These are phyloP conservation scores for Tanaodytes sp. DNA, from an alignment of 2,888 invertebrate genomes.

Conservation along the genomic window DNA sequence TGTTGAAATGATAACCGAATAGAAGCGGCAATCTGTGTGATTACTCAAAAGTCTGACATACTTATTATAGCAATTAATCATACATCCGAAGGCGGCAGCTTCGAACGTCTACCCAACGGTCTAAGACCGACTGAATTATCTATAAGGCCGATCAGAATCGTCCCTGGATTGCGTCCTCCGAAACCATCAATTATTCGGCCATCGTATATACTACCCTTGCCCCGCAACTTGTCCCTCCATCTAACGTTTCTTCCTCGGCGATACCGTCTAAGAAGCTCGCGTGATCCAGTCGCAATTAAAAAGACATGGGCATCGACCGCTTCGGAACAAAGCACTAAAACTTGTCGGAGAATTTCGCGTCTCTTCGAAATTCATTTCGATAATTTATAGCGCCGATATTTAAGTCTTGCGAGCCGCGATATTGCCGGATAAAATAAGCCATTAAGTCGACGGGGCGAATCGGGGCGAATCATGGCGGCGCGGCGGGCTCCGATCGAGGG, in stretches of 20 bases:
- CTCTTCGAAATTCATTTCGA: slow-evolving; percentile 47
- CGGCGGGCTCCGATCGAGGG: slow-evolving; percentile 39
- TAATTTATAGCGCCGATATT: slow-evolving; percentile 59
- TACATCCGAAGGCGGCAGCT: slow-evolving; percentile 60
- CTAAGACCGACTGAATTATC: slow-evolving; percentile 67
- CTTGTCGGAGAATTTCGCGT: no score
- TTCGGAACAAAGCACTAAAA: slow-evolving; percentile 27
- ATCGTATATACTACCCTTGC: slow-evolving; percentile 39
- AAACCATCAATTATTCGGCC: slow-evolving; percentile 69
- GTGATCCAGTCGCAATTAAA: slow-evolving; percentile 38
- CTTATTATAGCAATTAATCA: no score
- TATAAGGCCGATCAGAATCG: slow-evolving; percentile 65
- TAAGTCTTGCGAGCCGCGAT: slow-evolving; percentile 60
- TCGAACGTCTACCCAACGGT: slow-evolving; percentile 22
- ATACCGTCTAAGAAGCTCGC: slow-evolving; percentile 22
- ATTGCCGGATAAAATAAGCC: slow-evolving; percentile 70
- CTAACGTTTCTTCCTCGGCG: no score
- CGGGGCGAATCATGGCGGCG: slow-evolving; percentile 56
- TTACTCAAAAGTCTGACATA: no score
- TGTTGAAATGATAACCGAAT: no score
- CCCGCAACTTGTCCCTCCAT: slow-evolving; percentile 36
- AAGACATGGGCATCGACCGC: slow-evolving; percentile 26
- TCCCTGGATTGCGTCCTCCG: slow-evolving; percentile 60
- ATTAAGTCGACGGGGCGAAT: slow-evolving; percentile 65
- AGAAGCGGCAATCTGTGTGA: no score